A percentile compares a stretch with the other conserved stretches of the same genome.
Evolutionary conservation across 2,888 invertebrate genomes (phyloP).

Genomic region (Suillia variegata): DNA sequence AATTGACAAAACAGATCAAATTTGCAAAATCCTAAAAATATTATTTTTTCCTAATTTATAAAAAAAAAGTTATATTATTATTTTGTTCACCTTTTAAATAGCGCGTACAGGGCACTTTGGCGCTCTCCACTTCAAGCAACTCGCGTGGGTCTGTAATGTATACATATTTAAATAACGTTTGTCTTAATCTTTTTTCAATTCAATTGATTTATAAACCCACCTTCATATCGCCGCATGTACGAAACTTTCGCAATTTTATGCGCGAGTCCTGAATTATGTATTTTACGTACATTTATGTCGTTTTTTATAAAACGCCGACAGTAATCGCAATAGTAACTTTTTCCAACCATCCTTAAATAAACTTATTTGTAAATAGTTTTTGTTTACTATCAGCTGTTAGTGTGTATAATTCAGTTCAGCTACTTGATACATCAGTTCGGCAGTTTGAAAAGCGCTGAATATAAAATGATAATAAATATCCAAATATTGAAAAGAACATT

Average conservation of each 20-base stretch:
- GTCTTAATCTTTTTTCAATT: background rate
- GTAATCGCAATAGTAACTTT: conserved; percentile 59
- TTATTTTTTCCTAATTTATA: too few relatives aligned
- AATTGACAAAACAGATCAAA: conserved; percentile 53
- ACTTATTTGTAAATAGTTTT: background rate
- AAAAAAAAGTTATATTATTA: too few relatives aligned
- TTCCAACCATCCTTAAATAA: conserved; percentile 53
- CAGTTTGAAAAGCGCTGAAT: too few relatives aligned
- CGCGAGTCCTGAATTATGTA: conserved; percentile 49
- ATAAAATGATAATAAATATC: too few relatives aligned
- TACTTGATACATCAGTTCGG: too few relatives aligned
- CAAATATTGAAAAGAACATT: too few relatives aligned
- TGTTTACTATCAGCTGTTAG: background rate
- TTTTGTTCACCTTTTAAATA: conserved; percentile 40
- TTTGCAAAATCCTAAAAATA: too few relatives aligned
- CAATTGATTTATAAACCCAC: conserved; percentile 21
- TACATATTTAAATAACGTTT: background rate
- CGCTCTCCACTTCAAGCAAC: conserved; percentile 37
- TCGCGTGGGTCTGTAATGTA: conserved; percentile 40
- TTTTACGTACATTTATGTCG: conserved; percentile 54
- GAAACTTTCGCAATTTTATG: conserved; percentile 52
- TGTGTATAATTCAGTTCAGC: too few relatives aligned
- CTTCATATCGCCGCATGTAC: conserved; percentile 43
- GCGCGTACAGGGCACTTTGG: conserved; percentile 43
- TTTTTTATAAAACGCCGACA: conserved; percentile 58